Percentiles rank a stretch among this genome's conserved stretches.
These are phyloP conservation scores for Oxygymnocypris stewartii DNA, from an alignment of 2,113 vertebrate species.

Conservation along the genomic window DNA sequence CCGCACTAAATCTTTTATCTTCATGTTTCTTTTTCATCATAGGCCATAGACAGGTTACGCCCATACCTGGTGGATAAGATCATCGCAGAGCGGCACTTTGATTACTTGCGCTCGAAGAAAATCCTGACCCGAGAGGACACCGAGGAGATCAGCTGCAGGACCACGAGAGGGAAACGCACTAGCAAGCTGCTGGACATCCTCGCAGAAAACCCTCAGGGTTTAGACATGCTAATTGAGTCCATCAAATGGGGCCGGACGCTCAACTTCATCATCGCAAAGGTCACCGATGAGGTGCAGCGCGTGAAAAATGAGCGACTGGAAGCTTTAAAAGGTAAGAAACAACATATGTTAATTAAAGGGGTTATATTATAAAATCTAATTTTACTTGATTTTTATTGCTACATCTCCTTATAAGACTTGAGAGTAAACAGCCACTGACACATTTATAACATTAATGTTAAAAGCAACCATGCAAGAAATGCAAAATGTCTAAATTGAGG, in stretches of 20 bases:
- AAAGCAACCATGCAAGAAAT: too few relatives aligned
- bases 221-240: constrained; percentile 88
- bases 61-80: constrained; percentile 93
- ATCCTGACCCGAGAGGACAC: constrained; percentile 93
- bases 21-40: neutral
- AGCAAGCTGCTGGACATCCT: constrained; percentile 89
- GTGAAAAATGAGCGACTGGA: constrained; percentile 90
- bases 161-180: constrained; percentile 84
- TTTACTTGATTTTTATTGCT: too few relatives aligned
- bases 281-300: constrained; percentile 92
- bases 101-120: constrained; percentile 90
- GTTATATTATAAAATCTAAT: too few relatives aligned
- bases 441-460: too few relatives aligned
- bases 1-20: too few relatives aligned
- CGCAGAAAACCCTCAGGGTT: constrained; percentile 90
- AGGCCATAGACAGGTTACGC: constrained; percentile 80
- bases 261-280: constrained; percentile 91
- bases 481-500: neutral
- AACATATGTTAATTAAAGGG: too few relatives aligned
- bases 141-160: constrained; percentile 90
- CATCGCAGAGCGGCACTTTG: constrained; percentile 92
- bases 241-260: constrained; percentile 86
- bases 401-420: too few relatives aligned
- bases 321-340: constrained; percentile 80
- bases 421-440: too few relatives aligned